phyloP scores from a whole-genome alignment of 2,113 vertebrate genomes.

The Apteryx mantelli region DNA sequence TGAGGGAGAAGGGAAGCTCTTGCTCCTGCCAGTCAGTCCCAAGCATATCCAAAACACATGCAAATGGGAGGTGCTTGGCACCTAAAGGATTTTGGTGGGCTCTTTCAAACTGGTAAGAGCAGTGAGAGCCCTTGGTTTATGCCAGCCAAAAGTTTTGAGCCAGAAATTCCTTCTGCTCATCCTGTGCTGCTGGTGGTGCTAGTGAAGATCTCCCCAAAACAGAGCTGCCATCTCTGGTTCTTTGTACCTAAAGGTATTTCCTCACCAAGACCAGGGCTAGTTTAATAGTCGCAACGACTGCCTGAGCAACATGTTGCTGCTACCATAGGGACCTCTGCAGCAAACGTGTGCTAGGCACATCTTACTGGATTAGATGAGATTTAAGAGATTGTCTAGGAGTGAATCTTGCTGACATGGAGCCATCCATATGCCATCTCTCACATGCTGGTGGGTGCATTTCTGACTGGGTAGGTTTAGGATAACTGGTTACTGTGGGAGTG shows the following conservation, averaged over 20 bases:
- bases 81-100: too few relatives aligned
- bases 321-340: accelerated
- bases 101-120: too few relatives aligned
- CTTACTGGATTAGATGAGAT: not conserved
- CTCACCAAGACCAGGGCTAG: not conserved
- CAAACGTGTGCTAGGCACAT: accelerated
- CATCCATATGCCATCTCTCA: accelerated
- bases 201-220: too few relatives aligned
- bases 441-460: accelerated
- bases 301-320: accelerated
- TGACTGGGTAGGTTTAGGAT: not conserved
- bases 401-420: not conserved
- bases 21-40: too few relatives aligned
- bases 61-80: too few relatives aligned
- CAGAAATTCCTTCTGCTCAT: too few relatives aligned
- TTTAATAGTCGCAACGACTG: not conserved
- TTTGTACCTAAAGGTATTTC: too few relatives aligned
- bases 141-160: too few relatives aligned
- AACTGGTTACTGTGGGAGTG: accelerated
- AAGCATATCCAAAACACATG: too few relatives aligned
- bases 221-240: not conserved
- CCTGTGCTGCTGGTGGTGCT: too few relatives aligned
- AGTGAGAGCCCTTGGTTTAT: too few relatives aligned
- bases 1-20: too few relatives aligned
- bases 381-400: not conserved